Evolutionary conservation across 2,888 invertebrate species (phyloP), one percentile per base, ranked within the genome.

Genomic region (Zhuqinia jingwanae): DNA sequence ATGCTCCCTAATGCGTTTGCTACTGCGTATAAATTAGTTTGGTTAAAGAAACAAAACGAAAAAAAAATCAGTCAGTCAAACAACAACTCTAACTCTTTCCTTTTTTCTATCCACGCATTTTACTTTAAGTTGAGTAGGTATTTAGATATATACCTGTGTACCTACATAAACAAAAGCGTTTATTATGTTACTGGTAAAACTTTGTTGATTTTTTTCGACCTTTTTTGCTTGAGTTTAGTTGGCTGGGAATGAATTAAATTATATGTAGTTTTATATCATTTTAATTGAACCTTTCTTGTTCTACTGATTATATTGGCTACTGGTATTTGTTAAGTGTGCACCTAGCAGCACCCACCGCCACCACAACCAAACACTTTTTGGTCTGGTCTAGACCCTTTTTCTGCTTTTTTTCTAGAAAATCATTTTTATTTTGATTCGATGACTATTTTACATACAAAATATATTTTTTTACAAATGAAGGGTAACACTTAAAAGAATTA

Each of bases 201-300:
- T n/a, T n/a, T n/a, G n/a, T n/a, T n/a, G n/a, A n/a, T n/a, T n/a
- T n/a, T n/a, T n/a, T 10, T 15, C 22, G 42, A 30, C 17, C 17
- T 13, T 65, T 6, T 11, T 5, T 11, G 45, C 53, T 15, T 75
- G 45, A 2, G n/a, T 10, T 70, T 0, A 75, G 25, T 75, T 75
- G 73, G 73, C 73, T 75, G 73, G 53, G 73, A 75, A 75, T 75
- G 73, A n/a, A 53, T 53, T 17, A 27, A 75, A 50, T n/a, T n/a
- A 75, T 30, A 20, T 30, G 73, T 47, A 53, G 50, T 50, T 68
- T 30, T n/a, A n/a, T n/a, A 22, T 80, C 36, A 68, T 73, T 53
- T 82, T 82, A 75, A 82, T 82, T 82, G 82, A 82, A 30, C 82
- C 60, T 68, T 85, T 75, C 53, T 73, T 79, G 50, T 73, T 42